phyloP scores from a whole-genome alignment of 2,888 invertebrate genomes.

The Hypselothyrea guttata region DNA sequence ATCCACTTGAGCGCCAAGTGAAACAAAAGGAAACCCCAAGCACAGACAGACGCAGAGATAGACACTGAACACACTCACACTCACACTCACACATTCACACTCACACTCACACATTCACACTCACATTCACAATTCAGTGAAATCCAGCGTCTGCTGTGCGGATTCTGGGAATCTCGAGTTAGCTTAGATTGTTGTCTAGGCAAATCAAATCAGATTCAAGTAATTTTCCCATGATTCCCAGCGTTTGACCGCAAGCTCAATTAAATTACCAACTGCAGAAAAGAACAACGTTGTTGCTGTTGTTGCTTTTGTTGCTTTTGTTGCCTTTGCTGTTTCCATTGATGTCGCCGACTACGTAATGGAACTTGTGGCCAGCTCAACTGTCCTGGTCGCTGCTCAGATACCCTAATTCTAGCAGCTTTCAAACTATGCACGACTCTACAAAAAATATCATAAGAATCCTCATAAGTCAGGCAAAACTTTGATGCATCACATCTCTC shows the following conservation, averaged over 20 bases:
- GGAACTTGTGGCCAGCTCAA: not conserved
- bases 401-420: not conserved
- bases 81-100: too few relatives aligned
- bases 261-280: conserved; percentile 71
- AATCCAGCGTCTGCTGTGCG: too few relatives aligned
- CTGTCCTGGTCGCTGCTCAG: not conserved
- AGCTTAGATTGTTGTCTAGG: conserved; percentile 68
- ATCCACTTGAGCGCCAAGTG: conserved; percentile 63
- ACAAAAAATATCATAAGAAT: too few relatives aligned
- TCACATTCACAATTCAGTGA: too few relatives aligned
- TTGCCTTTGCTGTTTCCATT: not conserved
- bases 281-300: conserved; percentile 6
- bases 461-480: too few relatives aligned
- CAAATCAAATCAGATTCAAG: conserved; percentile 81
- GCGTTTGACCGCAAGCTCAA: conserved; percentile 80
- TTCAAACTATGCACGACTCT: too few relatives aligned
- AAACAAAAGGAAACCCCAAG: conserved; percentile 47
- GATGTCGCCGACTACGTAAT: not conserved
- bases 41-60: conserved; percentile 24
- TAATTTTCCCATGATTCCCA: conserved; percentile 77
- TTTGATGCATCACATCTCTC: too few relatives aligned
- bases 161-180: conserved; percentile 8
- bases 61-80: too few relatives aligned
- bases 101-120: too few relatives aligned
- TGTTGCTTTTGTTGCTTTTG: not conserved